Conservation (phyloP, 2,797 vertebrate genomes). For the Thalassophryne amazonica region DNA sequence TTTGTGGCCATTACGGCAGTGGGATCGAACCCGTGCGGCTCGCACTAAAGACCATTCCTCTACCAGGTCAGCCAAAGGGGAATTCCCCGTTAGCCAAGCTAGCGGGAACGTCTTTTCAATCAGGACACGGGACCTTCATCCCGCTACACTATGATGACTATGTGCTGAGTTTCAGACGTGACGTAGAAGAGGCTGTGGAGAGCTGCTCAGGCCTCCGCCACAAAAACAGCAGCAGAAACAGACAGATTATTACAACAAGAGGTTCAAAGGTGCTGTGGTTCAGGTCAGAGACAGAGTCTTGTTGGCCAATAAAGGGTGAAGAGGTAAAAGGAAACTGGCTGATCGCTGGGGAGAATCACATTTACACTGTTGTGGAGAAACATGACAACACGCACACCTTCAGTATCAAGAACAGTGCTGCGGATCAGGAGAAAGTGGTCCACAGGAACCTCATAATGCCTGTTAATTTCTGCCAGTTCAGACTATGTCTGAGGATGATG, state of each 20-base stretch:
- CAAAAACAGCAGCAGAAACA: slow-evolving; percentile 6
- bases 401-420: background rate
- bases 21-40: no score
- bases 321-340: slow-evolving; percentile 12
- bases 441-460: slow-evolving; percentile 26
- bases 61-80: no score
- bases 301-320: slow-evolving; percentile 4
- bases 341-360: slow-evolving; percentile 8
- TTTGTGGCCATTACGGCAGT: no score
- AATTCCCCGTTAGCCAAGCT: no score
- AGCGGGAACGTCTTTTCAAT: no score
- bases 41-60: no score
- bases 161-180: background rate
- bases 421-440: slow-evolving; percentile 15
- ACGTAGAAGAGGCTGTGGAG: background rate
- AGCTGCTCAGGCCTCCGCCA: background rate
- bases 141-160: background rate
- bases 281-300: slow-evolving; percentile 10
- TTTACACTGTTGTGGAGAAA: slow-evolving; percentile 3
- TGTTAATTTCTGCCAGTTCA: slow-evolving; percentile 20
- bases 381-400: slow-evolving; percentile 2
- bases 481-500: background rate
- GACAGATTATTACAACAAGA: slow-evolving; percentile 3
- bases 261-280: background rate
- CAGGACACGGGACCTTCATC: no score